Percentiles rank a stretch among this genome's conserved stretches.
phyloP scores from a whole-genome alignment of 2,113 vertebrate species.

The Chinchilla lanigera region DNA sequence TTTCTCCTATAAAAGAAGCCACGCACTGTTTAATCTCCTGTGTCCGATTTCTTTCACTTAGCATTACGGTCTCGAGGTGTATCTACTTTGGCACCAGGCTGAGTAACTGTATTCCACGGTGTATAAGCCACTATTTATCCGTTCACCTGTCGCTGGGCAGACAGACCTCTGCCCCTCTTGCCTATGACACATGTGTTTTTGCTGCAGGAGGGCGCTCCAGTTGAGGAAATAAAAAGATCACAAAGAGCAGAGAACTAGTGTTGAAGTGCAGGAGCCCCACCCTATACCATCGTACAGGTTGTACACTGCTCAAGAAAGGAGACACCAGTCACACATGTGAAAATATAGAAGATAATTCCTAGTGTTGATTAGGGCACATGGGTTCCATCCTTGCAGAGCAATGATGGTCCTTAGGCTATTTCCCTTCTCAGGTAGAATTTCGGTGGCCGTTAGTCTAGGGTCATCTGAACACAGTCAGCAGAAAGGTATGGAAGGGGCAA shows the following conservation, averaged over 20 bases:
- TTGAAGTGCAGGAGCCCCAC: neutral
- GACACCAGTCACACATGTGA: neutral
- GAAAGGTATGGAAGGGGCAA: neutral
- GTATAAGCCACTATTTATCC: neutral
- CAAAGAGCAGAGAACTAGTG: neutral
- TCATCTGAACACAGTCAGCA: neutral
- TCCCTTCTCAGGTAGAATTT: neutral
- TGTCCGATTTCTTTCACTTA: neutral
- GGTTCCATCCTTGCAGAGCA: neutral
- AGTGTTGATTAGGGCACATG: too few relatives aligned
- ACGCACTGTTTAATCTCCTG: neutral
- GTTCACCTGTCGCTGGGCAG: neutral
- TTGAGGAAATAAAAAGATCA: neutral
- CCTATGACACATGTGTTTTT: neutral
- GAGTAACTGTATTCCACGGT: neutral
- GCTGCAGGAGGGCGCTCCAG: neutral
- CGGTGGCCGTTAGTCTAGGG: neutral
- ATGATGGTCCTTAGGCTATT: neutral
- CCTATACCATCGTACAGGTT: neutral
- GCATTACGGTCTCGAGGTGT: rapidly evolving
- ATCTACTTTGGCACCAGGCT: neutral
- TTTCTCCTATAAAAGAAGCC: neutral
- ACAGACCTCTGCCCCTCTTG: rapidly evolving
- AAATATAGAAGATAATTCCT: too few relatives aligned
- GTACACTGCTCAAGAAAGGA: neutral